Percentiles rank a stretch among this genome's conserved stretches.
These are phyloP conservation scores for Tineola bisselliella DNA, from an alignment of 2,888 invertebrate genomes.

Conservation along the genomic window DNA sequence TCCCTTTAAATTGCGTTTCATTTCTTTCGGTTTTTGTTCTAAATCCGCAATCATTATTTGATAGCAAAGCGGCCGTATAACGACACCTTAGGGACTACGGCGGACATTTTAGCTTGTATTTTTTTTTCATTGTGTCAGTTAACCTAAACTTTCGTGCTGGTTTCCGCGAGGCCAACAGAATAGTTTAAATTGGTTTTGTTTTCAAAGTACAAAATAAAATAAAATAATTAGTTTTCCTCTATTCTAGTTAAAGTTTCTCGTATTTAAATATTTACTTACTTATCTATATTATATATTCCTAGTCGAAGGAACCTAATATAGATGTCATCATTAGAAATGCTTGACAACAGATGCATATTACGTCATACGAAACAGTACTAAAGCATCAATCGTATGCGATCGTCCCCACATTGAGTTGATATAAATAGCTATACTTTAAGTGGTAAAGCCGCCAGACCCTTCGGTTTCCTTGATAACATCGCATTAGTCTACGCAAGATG, in stretches of 20 bases:
- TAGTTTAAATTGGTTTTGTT: conserved; percentile 26
- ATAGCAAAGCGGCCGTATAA: conserved; percentile 18
- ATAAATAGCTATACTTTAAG: conserved; percentile 62
- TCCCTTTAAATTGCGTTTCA: conserved; percentile 24
- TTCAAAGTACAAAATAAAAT: conserved; percentile 18
- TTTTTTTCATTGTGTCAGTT: conserved; percentile 16
- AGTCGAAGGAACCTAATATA: background rate
- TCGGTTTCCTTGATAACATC: conserved; percentile 54
- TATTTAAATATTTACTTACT: background rate
- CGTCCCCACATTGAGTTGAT: conserved; percentile 23
- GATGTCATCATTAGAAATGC: background rate
- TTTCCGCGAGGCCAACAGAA: conserved; percentile 19
- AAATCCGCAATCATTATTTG: conserved; percentile 27
- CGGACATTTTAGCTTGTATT: conserved; percentile 18
- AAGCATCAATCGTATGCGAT: background rate
- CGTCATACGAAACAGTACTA: background rate
- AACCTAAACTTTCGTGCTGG: conserved; percentile 18
- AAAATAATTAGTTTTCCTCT: conserved; percentile 6
- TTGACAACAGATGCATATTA: conserved; percentile 3
- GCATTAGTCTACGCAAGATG: conserved; percentile 51
- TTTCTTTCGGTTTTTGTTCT: conserved; percentile 23
- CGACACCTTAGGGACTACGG: conserved; percentile 20
- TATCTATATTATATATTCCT: background rate
- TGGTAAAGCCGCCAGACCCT: conserved; percentile 59
- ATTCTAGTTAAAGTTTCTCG: background rate